Base-by-base conservation (phyloP, 2,797 vertebrate genomes). In the Hephaestus fuliginosus region DNA sequence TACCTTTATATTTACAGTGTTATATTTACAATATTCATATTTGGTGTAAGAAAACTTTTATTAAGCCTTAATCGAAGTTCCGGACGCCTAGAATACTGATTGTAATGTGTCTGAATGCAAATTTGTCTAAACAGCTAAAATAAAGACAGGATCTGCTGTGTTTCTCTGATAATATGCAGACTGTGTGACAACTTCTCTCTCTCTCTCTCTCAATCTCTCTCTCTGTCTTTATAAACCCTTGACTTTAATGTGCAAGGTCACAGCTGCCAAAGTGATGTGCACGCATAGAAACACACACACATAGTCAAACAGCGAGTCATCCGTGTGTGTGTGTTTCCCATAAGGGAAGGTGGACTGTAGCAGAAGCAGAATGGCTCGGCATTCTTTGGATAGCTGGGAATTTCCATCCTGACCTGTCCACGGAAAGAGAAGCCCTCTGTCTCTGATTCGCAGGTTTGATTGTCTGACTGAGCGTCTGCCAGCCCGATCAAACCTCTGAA, bases 361-460 rank as follows among this genome's bases (percentile, higher is more conserved):
- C 65, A 9, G 72, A 25, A 81, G 76, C 66, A 52, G 78, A 82
- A 78, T 56, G 57, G 46, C n/a, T 53, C 60, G 1, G 76, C 88
- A 87, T 93, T 93, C 89, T 78, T 88, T 25, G 74, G 78, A 91
- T 92, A 74, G 79, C 76, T 89, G 87, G 80, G 82, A 92, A 80
- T 92, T 91, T 91, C 88, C 89, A 88, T 72, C 63, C 73, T 6
- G 57, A 86, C 76, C 78, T 70, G 78, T 78, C 68, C 57, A 49
- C 12, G 63, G 52, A 72, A 74, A 64, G 65, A 86, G 66, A 62
- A 17, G n/a, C 76, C 39, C n/a, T 30, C 7, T 41, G 41, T 46
- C 15, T 67, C 43, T 36, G 73, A 76, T 77, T 73, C 33, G 28
- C 80, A 30, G 83, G 88, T 92, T 85, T 80, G 85, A 84, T 73